A percentile compares a stretch with the other conserved stretches of the same genome.
These are phyloP conservation scores for Criorhina ranunculi DNA, from an alignment of 2,888 invertebrate species.

Conservation along the genomic window DNA sequence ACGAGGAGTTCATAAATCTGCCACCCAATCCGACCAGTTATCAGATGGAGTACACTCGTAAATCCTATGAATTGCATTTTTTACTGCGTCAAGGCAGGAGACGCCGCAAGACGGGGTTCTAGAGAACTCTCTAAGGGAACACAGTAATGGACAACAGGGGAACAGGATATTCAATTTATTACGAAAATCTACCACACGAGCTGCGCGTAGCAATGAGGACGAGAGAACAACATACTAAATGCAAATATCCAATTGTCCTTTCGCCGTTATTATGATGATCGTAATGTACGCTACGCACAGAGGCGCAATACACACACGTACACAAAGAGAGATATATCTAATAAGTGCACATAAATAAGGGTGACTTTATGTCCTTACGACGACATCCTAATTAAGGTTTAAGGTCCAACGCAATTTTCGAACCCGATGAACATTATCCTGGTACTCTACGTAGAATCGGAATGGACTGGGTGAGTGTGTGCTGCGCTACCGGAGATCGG, in stretches of 20 bases:
- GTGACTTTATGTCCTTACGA: constrained; percentile 75
- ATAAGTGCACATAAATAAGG: constrained; percentile 76
- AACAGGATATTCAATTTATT: constrained; percentile 73
- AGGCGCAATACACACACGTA: background rate
- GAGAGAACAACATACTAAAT: constrained; percentile 51
- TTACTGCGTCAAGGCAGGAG: constrained; percentile 21
- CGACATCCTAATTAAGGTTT: constrained; percentile 77
- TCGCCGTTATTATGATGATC: constrained; percentile 63
- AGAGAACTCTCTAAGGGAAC: constrained; percentile 22
- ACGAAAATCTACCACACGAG: constrained; percentile 21
- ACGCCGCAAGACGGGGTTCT: background rate
- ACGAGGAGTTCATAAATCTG: constrained; percentile 70
- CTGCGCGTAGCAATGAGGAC: background rate
- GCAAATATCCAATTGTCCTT: constrained; percentile 75
- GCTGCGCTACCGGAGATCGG: constrained; percentile 65
- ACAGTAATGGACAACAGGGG: constrained; percentile 49
- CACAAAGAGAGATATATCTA: constrained; percentile 59
- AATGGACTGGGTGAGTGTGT: constrained; percentile 3
- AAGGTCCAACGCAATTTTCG: constrained; percentile 76
- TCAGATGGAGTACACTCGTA: constrained; percentile 60
- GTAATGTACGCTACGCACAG: constrained; percentile 49
- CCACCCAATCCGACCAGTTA: constrained; percentile 59
- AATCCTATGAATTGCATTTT: constrained; percentile 69
- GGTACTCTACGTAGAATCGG: background rate
- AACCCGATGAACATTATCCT: constrained; percentile 74